Base-by-base conservation (phyloP, 2,797 vertebrate genomes). In the Discoglossus pictus region DNA sequence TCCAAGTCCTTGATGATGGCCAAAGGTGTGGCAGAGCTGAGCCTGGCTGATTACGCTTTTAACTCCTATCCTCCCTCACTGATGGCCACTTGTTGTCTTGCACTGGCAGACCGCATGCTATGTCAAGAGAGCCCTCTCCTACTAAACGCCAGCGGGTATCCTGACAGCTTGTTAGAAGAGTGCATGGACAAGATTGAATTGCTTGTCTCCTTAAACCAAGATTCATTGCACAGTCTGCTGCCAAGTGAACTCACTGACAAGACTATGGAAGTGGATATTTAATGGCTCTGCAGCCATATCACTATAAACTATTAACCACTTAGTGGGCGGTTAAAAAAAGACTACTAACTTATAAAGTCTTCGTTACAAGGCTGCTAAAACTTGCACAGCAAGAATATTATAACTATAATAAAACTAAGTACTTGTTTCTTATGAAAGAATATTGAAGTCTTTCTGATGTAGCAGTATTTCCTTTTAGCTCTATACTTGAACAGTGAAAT, bases 11-110 rank as follows among this genome's bases (percentile, higher is more conserved):
- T 81, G 55, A 70, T 63, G 16, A 69, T 98, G 21, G 93, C 94
- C 0, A 84, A 39, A 8, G 87, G 82, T 11, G 71, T 98, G 31
- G 92, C 93, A 0, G 92, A 94, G 83, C 80, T 99, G 73, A 97
- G 92, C 75, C 76, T 98, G 47, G 94, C 97, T 0, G 96, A 99
- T 79, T 97, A 97, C 2, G 74, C 93, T 13, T 98, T 99, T 78
- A 90, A 84, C 76, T 83, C 80, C 16, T 97, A 95, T 65, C 46
- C 83, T 0, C 93, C 95, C 0, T 98, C 97, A 11, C 81, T 96
- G 58, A 85, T 94, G 63, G 94, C 93, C 6, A 68, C 84, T 39
- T 90, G 92, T 66, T 91, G 93, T 18, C 79, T 97, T 65, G 84
- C 71, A 2, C 65, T 96, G 25, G 92, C 94, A 0, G 80, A 86